Conservation (phyloP, 2,113 vertebrate genomes). For the Ceyx margarethae region DNA sequence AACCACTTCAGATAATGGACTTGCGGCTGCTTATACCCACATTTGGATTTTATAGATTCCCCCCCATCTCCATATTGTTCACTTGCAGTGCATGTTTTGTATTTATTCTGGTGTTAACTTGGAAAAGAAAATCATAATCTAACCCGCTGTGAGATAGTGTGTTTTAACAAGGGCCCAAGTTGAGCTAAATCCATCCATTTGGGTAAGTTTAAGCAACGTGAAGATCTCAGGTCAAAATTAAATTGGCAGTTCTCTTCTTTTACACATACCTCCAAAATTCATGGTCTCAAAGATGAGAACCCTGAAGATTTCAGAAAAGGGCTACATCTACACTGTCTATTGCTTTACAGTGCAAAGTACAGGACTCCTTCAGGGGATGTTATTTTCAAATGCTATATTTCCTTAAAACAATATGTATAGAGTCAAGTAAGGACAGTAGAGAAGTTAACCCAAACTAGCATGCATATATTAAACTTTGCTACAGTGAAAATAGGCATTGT, state of each 20-base stretch:
- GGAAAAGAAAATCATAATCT: conserved; percentile 1
- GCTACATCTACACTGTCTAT: background rate
- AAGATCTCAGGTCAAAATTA: background rate
- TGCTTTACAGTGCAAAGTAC: background rate
- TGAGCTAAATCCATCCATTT: background rate
- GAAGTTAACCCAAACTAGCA: background rate
- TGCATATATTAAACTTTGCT: background rate
- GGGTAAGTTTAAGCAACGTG: background rate
- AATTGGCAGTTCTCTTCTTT: background rate
- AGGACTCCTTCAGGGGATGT: background rate
- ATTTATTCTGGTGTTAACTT: background rate
- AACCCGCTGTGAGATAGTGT: background rate
- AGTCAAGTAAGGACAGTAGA: background rate
- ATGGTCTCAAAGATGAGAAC: background rate
- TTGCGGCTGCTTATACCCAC: background rate
- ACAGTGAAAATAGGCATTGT: background rate
- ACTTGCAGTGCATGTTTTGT: conserved; percentile 23
- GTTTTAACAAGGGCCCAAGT: background rate
- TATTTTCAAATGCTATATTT: background rate
- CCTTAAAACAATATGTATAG: background rate
- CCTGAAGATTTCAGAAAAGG: background rate
- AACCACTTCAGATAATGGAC: conserved; percentile 50
- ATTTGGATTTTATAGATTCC: conserved; percentile 59
- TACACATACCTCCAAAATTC: background rate
- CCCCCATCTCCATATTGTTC: background rate